Percentiles rank a stretch among this genome's conserved stretches.
phyloP scores from a whole-genome alignment of 1,140 invertebrate species.

The Drosophila sp. region DNA sequence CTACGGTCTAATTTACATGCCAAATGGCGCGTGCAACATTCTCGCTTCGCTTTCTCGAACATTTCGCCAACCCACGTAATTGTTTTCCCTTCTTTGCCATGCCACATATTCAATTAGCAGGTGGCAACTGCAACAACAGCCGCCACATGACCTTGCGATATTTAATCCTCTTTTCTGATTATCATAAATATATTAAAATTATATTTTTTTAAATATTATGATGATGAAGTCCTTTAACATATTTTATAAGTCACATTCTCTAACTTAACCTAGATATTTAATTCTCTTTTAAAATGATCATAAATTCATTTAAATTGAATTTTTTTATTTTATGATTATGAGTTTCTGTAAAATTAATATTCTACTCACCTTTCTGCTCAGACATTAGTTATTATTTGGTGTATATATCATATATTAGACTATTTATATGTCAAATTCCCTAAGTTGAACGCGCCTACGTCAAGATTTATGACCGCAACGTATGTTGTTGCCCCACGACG shows the following conservation, averaged over 20 bases:
- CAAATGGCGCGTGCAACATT: slow-evolving; percentile 56
- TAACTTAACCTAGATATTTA: too few species aligned
- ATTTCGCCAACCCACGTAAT: slow-evolving; percentile 34
- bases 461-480: slow-evolving; percentile 71
- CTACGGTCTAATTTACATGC: slow-evolving; percentile 69
- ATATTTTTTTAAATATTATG: neutral
- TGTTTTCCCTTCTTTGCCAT: slow-evolving; percentile 32
- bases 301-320: neutral
- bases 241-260: too few species aligned
- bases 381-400: slow-evolving; percentile 3
- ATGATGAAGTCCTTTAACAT: too few species aligned
- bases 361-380: neutral
- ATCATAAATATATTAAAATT: slow-evolving; percentile 1
- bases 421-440: slow-evolving; percentile 24
- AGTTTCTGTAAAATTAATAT: neutral
- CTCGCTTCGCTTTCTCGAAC: neutral
- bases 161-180: neutral
- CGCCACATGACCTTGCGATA: slow-evolving; percentile 12
- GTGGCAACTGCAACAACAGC: slow-evolving; percentile 30
- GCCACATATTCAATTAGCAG: slow-evolving; percentile 69
- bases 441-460: slow-evolving; percentile 41
- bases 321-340: too few species aligned
- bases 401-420: slow-evolving; percentile 25
- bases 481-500: slow-evolving; percentile 34
- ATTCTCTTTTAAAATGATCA: slow-evolving; percentile 1